Evolutionary conservation across 2,888 invertebrate species (phyloP).

Genomic region (Callimorpha dominula): DNA sequence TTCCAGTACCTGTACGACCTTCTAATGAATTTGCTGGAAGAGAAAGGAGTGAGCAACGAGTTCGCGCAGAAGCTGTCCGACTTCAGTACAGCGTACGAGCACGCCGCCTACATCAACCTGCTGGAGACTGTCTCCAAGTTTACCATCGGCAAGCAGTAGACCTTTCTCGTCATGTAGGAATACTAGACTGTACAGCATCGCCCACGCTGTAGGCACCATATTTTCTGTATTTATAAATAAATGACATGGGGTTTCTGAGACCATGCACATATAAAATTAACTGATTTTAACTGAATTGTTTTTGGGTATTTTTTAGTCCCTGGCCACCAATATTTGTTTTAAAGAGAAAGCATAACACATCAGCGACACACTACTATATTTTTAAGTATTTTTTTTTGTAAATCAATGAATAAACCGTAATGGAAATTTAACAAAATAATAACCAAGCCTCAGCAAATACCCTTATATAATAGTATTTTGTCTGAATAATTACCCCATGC

Average conservation of each 20-base stretch:
- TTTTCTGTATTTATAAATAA: not conserved
- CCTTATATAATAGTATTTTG: no score
- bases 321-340: no score
- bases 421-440: no score
- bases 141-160: constrained; percentile 87
- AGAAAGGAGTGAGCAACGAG: constrained; percentile 97
- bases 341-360: no score
- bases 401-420: no score
- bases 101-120: constrained; percentile 95
- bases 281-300: no score
- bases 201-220: not conserved
- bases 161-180: constrained; percentile 20
- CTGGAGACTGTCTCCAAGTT: constrained; percentile 95
- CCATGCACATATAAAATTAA: not conserved
- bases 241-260: not conserved
- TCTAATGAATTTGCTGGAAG: constrained; percentile 97
- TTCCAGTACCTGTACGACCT: constrained; percentile 97
- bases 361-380: no score
- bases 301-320: no score
- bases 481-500: no score
- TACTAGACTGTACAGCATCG: constrained; percentile 18
- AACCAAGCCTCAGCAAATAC: no score
- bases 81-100: constrained; percentile 97
- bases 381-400: no score
- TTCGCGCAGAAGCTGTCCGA: constrained; percentile 96